Conservation (phyloP, 2,113 vertebrate species). For the Macroglossus sobrinus region DNA sequence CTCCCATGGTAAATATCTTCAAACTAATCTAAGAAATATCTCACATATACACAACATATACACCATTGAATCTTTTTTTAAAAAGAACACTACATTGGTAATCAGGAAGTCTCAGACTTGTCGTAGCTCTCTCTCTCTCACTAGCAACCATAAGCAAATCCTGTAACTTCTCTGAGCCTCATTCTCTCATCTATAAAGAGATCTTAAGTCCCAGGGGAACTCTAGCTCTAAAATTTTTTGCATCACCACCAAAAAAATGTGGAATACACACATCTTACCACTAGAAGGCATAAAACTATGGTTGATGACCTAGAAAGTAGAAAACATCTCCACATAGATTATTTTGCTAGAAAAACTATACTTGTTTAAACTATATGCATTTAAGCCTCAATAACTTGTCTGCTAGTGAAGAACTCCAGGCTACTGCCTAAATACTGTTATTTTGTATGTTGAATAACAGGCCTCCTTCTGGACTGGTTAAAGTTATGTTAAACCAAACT, state of each 20-base stretch:
- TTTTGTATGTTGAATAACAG: background rate
- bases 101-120: background rate
- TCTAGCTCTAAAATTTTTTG: background rate
- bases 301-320: background rate
- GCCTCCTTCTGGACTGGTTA: background rate
- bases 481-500: background rate
- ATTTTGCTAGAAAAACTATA: slow-evolving; percentile 13
- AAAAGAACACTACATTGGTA: background rate
- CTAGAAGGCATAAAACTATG: slow-evolving; percentile 56
- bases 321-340: background rate
- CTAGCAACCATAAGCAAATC: background rate
- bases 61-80: background rate
- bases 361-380: slow-evolving; percentile 2
- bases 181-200: background rate
- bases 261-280: slow-evolving; percentile 40
- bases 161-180: background rate
- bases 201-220: background rate
- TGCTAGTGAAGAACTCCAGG: background rate
- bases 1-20: background rate
- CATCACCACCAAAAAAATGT: background rate
- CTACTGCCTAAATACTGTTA: background rate
- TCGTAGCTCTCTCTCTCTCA: background rate
- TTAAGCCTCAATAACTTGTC: slow-evolving; percentile 13
- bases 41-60: background rate
- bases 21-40: slow-evolving; percentile 1